phyloP scores from a whole-genome alignment of 2,888 invertebrate species.

The Macrophya alboannulata region DNA sequence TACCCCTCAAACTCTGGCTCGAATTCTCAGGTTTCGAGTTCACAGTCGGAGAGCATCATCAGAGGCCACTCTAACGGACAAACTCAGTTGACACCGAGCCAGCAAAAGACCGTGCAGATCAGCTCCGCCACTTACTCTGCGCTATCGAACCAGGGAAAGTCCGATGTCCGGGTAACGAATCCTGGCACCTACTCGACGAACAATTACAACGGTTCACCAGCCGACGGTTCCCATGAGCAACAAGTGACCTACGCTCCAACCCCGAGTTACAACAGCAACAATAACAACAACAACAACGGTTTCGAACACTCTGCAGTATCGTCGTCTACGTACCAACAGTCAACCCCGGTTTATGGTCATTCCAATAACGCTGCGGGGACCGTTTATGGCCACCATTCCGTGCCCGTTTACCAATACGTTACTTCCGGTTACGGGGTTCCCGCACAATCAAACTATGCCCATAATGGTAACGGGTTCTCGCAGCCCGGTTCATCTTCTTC shows the following conservation, averaged over 20 bases:
- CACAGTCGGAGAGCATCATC: slow-evolving; percentile 16
- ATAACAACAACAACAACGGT: not conserved
- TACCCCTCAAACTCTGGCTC: slow-evolving; percentile 19
- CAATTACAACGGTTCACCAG: not conserved
- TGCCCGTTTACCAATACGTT: slow-evolving; percentile 19
- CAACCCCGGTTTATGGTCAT: slow-evolving; percentile 21
- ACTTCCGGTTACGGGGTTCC: not conserved
- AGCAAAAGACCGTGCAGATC: slow-evolving; percentile 25
- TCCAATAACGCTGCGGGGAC: not conserved
- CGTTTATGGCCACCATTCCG: slow-evolving; percentile 1
- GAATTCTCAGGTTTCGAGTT: slow-evolving; percentile 31
- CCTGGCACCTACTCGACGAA: not conserved
- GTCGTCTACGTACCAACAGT: not conserved
- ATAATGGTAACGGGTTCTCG: slow-evolving; percentile 3
- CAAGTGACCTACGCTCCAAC: slow-evolving; percentile 9
- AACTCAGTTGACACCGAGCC: not conserved
- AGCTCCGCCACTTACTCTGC: not conserved
- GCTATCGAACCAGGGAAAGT: not conserved
- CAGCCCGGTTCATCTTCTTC: not conserved
- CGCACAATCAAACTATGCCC: not conserved
- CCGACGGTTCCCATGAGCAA: not conserved
- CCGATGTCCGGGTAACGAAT: slow-evolving; percentile 21
- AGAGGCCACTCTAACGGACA: not conserved
- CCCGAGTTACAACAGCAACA: slow-evolving; percentile 20
- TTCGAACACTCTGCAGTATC: slow-evolving; percentile 4